Percentiles rank a stretch among this genome's conserved stretches.
Evolutionary conservation across 2,113 vertebrate species (phyloP).

Genomic region (Polypterus senegalus): DNA sequence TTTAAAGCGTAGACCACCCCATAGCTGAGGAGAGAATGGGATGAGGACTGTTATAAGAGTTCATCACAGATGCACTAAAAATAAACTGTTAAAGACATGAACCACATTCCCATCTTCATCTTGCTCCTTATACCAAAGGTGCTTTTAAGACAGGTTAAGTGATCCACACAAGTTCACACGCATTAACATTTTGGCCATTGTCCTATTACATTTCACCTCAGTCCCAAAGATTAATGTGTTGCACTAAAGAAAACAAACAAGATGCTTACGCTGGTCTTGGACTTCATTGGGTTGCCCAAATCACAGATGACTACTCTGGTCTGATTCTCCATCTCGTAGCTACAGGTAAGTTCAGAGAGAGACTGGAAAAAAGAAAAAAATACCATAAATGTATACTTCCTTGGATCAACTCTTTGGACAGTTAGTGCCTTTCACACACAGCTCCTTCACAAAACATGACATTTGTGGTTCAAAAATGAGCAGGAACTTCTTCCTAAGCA

Average conservation of each 20-base stretch:
- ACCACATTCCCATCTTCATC: too few species aligned
- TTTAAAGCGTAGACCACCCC: slow-evolving; percentile 74
- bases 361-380: slow-evolving; percentile 41
- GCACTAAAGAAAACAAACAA: background rate
- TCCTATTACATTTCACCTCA: too few species aligned
- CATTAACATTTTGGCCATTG: too few species aligned
- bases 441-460: too few species aligned
- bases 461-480: too few species aligned
- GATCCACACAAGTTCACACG: slow-evolving; percentile 17
- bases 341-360: slow-evolving; percentile 67
- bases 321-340: slow-evolving; percentile 65
- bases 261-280: slow-evolving; percentile 61
- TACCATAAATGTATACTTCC: background rate
- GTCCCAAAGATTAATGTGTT: too few species aligned
- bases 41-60: background rate
- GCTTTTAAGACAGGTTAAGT: background rate
- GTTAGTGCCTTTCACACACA: too few species aligned
- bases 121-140: too few species aligned
- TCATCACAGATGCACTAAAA: too few species aligned
- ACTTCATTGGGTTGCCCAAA: slow-evolving; percentile 84
- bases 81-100: too few species aligned
- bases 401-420: too few species aligned
- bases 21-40: slow-evolving; percentile 47
- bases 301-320: slow-evolving; percentile 75
- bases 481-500: too few species aligned